phyloP scores from a whole-genome alignment of 2,797 vertebrate genomes.

The Anabas testudineus region DNA sequence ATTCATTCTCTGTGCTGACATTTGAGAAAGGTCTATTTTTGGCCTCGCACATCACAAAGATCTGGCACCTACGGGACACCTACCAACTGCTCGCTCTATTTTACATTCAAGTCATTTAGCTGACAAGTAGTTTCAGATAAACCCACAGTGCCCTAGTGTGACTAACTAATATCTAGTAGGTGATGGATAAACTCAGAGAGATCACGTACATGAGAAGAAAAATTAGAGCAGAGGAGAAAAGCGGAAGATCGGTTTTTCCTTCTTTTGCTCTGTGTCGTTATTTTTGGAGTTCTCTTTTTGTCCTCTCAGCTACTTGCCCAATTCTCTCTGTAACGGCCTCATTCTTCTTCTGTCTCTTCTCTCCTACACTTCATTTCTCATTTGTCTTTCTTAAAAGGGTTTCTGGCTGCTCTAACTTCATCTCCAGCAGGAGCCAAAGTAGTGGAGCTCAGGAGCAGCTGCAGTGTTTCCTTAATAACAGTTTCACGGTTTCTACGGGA shows the following conservation, averaged over 20 bases:
- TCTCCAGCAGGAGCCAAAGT: too few species aligned
- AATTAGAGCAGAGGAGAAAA: conserved; percentile 1
- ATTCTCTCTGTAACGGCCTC: conserved; percentile 3
- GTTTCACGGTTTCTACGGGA: too few species aligned
- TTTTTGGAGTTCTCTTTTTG: conserved; percentile 25
- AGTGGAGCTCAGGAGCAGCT: too few species aligned
- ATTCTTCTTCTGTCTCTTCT: background rate
- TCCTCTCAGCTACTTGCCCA: background rate
- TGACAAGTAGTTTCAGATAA: conserved; percentile 12
- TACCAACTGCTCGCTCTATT: conserved; percentile 34
- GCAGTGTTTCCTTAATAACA: too few species aligned
- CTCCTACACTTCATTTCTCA: background rate
- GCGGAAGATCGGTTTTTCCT: background rate
- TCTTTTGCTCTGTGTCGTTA: conserved; percentile 3
- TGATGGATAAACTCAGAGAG: background rate
- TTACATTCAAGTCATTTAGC: conserved; percentile 24
- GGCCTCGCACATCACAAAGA: conserved; percentile 44
- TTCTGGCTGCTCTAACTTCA: too few species aligned
- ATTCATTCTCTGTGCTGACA: conserved; percentile 43
- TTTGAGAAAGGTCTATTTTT: conserved; percentile 62
- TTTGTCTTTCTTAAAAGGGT: conserved; percentile 4
- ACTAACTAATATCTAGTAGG: background rate
- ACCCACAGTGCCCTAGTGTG: background rate
- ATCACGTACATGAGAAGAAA: background rate
- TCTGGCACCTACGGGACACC: conserved; percentile 49